These are phyloP conservation scores for Ctenicera cuprea DNA, from an alignment of 2,888 invertebrate species.

Conservation along the genomic window DNA sequence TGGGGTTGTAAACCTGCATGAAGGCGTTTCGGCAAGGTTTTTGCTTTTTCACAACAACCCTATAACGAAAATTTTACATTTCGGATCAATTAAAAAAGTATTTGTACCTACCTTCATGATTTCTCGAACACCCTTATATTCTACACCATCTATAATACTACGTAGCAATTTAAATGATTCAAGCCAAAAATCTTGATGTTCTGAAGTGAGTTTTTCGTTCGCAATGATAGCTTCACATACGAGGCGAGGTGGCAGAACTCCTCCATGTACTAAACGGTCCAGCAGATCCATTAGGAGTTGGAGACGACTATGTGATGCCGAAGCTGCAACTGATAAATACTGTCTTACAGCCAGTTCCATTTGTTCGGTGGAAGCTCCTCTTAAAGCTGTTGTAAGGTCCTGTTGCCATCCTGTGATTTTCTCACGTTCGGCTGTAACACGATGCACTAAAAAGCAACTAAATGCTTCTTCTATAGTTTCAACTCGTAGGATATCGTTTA, in stretches of 20 bases:
- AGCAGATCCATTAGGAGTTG: conserved; percentile 85
- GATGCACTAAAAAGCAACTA: conserved; percentile 89
- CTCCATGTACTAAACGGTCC: conserved; percentile 84
- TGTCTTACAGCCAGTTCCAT: conserved; percentile 85
- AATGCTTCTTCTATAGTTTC: conserved; percentile 93
- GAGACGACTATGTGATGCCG: conserved; percentile 83
- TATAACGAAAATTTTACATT: conserved; percentile 69
- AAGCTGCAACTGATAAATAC: conserved; percentile 83
- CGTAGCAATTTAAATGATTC: conserved; percentile 90
- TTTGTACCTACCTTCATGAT: conserved; percentile 85
- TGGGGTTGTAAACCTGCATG: conserved; percentile 89
- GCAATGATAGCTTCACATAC: conserved; percentile 91
- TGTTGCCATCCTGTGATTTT: conserved; percentile 81
- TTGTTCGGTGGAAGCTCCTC: conserved; percentile 80
- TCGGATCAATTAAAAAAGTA: too few species aligned
- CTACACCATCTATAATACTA: conserved; percentile 91
- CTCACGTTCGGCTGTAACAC: conserved; percentile 81
- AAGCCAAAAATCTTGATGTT: conserved; percentile 92
- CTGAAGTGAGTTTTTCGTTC: conserved; percentile 88
- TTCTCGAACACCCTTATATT: conserved; percentile 96
- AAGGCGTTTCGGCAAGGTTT: conserved; percentile 85
- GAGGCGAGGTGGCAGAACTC: conserved; percentile 85
- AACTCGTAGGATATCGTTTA: conserved; percentile 81
- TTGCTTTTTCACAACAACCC: conserved; percentile 92
- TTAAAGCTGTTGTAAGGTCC: conserved; percentile 81